Evolutionary conservation across 1,140 invertebrate genomes (phyloP), one percentile per base, ranked within the genome.

Genomic region (Penaeus japonicus): DNA sequence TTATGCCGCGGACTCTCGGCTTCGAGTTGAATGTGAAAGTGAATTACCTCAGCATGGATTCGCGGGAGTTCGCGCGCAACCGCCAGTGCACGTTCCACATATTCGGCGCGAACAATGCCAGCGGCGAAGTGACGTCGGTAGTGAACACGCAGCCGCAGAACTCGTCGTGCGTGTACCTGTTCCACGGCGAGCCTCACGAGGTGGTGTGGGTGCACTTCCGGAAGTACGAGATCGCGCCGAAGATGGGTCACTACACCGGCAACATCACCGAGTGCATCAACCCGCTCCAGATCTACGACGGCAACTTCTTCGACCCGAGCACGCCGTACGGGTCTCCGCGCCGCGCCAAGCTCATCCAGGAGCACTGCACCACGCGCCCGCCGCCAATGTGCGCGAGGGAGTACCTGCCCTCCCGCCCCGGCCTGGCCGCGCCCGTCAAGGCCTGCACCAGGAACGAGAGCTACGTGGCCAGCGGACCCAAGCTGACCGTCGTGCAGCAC

Each of bases 41-140:
- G 91, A 93, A 91, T 83, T 92, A 96, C 95, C 95, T 89, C 5
- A 89, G 87, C 55, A 91, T 91, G 90, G 90, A 90, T 59, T 90
- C 90, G 4, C 57, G 85, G 32, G 65, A 82, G 79, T 89, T 90
- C 55, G 95, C 96, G 1, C 95, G 95, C 91, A 96, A 96, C 90
- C 97, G 97, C 91, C 95, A 95, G 3, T 98, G 97, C 91, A 96
- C 97, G 91, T 97, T 97, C 91, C 96, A 96, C 95, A 94, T 97
- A 86, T 94, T 96, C 82, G 96, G 96, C 0, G 95, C 95, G 0
- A 95, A 95, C 0, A 95, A 95, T 22, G 94, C 95, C 7, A 95
- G 95, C 89, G 97, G 97, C 18, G 93, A 96, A 10, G 92, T 97
- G 3, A 95, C 96, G 87, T 96, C 95, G 89, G 96, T 96, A 0